phyloP scores from a whole-genome alignment of 2,888 invertebrate genomes.

The Diachrysia chrysitis region DNA sequence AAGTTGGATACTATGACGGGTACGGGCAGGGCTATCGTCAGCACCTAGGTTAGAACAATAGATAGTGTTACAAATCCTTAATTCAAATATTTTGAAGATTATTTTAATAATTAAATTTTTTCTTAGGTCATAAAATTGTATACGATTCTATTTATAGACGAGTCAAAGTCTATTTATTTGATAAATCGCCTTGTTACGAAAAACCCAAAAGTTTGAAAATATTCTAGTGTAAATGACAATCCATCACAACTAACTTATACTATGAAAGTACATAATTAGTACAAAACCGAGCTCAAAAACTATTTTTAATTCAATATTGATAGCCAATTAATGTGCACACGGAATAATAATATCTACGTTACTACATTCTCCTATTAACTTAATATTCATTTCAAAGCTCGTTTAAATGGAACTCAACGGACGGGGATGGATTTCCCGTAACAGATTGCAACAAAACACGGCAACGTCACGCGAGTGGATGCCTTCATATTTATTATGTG shows the following conservation, averaged over 20 bases:
- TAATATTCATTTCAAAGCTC: neutral
- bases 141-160: too few species aligned
- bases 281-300: neutral
- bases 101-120: slow-evolving; percentile 14
- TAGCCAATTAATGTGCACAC: neutral
- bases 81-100: neutral
- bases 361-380: slow-evolving; percentile 1
- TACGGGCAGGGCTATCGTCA: slow-evolving; percentile 99
- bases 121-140: neutral
- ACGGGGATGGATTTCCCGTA: neutral
- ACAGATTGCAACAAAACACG: slow-evolving; percentile 4
- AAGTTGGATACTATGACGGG: slow-evolving; percentile 99
- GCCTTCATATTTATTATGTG: neutral
- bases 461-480: slow-evolving; percentile 16
- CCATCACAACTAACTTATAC: neutral
- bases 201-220: too few species aligned
- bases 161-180: too few species aligned
- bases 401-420: neutral
- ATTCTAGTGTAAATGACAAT: neutral
- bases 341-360: slow-evolving; percentile 4
- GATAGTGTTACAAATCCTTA: too few species aligned
- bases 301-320: neutral
- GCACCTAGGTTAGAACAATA: slow-evolving; percentile 75
- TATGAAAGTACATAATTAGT: neutral
- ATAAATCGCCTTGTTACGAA: too few species aligned